Evolutionary conservation across 2,888 invertebrate species (phyloP).

Genomic region (Papilio elwesi): DNA sequence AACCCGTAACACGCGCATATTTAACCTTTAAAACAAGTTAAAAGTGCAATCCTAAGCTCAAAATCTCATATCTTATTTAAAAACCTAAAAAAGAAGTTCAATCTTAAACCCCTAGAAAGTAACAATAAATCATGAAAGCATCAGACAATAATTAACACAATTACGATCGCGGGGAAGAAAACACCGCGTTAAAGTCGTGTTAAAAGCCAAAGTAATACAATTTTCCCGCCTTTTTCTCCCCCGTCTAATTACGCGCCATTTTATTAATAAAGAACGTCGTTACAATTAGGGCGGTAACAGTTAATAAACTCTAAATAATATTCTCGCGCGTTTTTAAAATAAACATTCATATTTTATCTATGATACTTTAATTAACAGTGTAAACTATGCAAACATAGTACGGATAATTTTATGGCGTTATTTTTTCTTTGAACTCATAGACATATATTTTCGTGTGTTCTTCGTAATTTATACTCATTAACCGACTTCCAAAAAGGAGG

Average conservation of each 20-base stretch:
- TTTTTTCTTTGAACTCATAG: background rate
- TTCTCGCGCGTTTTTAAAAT: conserved; percentile 48
- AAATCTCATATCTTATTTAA: conserved; percentile 2
- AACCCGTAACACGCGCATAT: no score
- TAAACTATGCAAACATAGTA: background rate
- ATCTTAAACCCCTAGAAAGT: conserved; percentile 15
- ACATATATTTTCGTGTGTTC: background rate
- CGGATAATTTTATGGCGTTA: background rate
- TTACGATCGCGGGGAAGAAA: conserved; percentile 72
- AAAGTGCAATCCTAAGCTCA: background rate
- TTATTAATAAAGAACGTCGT: conserved; percentile 79
- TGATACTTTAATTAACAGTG: conserved; percentile 21
- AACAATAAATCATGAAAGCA: conserved; percentile 63
- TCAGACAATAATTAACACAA: conserved; percentile 77
- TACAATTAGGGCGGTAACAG: conserved; percentile 68
- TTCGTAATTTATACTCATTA: background rate
- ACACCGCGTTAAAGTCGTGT: conserved; percentile 73
- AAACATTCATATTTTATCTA: conserved; percentile 23
- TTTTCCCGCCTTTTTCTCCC: conserved; percentile 80
- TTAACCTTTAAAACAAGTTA: no score
- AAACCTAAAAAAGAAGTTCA: background rate
- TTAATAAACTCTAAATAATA: conserved; percentile 54
- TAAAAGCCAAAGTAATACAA: conserved; percentile 75
- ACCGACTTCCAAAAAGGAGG: no score
- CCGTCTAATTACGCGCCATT: conserved; percentile 78